phyloP scores from a whole-genome alignment of 2,797 vertebrate species.

The Spheniscus humboldti region DNA sequence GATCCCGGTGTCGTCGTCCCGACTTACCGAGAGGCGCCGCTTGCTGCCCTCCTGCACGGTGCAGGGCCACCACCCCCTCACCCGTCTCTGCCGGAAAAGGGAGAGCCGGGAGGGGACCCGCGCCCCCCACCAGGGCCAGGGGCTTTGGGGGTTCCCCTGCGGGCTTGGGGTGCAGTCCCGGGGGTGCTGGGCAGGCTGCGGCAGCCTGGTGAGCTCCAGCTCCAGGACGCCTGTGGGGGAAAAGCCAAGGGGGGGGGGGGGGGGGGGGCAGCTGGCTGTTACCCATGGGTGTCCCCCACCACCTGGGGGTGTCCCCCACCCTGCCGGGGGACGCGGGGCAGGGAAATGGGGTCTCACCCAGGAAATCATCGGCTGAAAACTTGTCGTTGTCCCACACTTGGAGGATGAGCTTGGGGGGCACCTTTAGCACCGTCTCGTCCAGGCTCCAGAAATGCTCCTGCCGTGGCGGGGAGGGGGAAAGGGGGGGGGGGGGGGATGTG shows the following conservation, averaged over 20 bases:
- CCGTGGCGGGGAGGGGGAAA: accelerated
- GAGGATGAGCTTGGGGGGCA: slow-evolving; percentile 75
- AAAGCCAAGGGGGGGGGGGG: neutral
- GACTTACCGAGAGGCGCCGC: neutral
- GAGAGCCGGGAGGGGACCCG: neutral
- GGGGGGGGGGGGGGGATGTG: accelerated
- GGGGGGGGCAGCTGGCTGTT: no score
- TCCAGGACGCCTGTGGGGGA: slow-evolving; percentile 61
- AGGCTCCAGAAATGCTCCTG: slow-evolving; percentile 54
- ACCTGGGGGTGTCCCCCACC: no score
- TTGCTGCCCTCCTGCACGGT: neutral
- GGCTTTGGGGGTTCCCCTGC: neutral
- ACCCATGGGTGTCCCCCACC: no score
- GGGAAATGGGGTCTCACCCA: slow-evolving; percentile 55
- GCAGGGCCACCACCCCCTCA: slow-evolving; percentile 76
- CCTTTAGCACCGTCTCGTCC: slow-evolving; percentile 61
- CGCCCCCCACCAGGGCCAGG: neutral
- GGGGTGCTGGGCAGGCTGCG: neutral
- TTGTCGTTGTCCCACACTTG: slow-evolving; percentile 78
- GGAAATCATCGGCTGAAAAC: slow-evolving; percentile 69
- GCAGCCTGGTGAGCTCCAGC: slow-evolving; percentile 62
- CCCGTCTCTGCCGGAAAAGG: slow-evolving; percentile 60
- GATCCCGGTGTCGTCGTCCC: no score
- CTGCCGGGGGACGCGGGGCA: accelerated
- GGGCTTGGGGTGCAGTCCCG: slow-evolving; percentile 12